These are phyloP conservation scores for Leguminivora glycinivorella DNA, from an alignment of 1,140 invertebrate genomes.

Conservation along the genomic window DNA sequence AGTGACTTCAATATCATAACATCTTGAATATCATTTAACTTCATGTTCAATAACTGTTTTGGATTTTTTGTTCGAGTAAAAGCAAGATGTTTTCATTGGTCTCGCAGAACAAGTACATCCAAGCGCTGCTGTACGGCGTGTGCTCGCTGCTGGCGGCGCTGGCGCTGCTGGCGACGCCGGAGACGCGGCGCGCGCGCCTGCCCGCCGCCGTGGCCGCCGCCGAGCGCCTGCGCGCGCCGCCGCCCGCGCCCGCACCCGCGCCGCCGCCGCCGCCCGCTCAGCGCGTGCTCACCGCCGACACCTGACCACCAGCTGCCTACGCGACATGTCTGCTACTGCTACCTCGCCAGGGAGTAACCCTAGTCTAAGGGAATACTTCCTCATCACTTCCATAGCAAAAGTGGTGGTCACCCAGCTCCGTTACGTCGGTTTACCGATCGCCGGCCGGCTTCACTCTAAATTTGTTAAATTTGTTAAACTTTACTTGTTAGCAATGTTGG, in stretches of 20 bases:
- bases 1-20: too few relatives aligned
- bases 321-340: not conserved
- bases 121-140: slow-evolving; percentile 82
- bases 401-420: too few relatives aligned
- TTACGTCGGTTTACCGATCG: too few relatives aligned
- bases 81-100: slow-evolving; percentile 1
- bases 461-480: too few relatives aligned
- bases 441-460: too few relatives aligned
- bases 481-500: too few relatives aligned
- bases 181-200: slow-evolving; percentile 84
- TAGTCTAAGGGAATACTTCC: not conserved
- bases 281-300: slow-evolving; percentile 39
- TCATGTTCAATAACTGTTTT: too few relatives aligned
- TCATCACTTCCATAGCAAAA: too few relatives aligned
- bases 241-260: slow-evolving; percentile 22
- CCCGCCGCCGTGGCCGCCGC: slow-evolving; percentile 84
- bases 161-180: slow-evolving; percentile 83
- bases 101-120: slow-evolving; percentile 49
- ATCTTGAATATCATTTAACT: too few relatives aligned
- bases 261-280: slow-evolving; percentile 5
- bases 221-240: slow-evolving; percentile 63
- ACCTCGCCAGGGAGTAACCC: not conserved
- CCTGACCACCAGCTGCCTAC: slow-evolving; percentile 24
- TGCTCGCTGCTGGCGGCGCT: slow-evolving; percentile 81
- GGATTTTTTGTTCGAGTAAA: too few relatives aligned